Conservation (phyloP, 2,113 vertebrate species). For the Notarius quadriscutis region DNA sequence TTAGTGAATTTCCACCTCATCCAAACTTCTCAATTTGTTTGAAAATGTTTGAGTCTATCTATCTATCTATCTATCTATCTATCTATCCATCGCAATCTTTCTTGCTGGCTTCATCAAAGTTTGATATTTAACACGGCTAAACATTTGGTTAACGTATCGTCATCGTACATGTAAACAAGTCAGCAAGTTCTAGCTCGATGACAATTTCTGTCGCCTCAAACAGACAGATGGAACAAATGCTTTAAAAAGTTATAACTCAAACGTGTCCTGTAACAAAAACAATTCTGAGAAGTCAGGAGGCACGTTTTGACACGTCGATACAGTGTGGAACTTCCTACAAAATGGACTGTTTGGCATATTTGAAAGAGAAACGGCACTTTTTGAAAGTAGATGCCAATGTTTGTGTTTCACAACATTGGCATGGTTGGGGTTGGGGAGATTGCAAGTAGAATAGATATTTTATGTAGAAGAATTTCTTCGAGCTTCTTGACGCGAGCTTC, state of each 20-base stretch:
- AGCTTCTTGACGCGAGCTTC: background rate
- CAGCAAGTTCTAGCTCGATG: background rate
- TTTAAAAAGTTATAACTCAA: background rate
- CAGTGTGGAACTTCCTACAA: no score
- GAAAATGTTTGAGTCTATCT: background rate
- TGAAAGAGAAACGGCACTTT: no score
- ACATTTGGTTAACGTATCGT: background rate
- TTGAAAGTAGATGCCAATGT: no score
- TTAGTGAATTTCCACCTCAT: background rate
- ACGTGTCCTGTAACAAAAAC: background rate
- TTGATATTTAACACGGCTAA: background rate
- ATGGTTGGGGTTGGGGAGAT: background rate
- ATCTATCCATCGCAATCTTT: background rate
- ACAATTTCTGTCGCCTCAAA: background rate
- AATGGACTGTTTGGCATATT: no score
- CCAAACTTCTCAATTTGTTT: background rate
- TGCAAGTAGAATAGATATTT: background rate
- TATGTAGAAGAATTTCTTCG: background rate
- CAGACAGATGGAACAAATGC: background rate
- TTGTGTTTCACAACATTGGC: no score
- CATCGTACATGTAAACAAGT: background rate
- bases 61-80: no score
- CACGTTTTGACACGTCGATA: no score
- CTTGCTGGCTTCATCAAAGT: background rate
- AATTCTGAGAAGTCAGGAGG: background rate